Evolutionary conservation across 1,140 invertebrate genomes (phyloP).

Genomic region (Chelonus insularis): DNA sequence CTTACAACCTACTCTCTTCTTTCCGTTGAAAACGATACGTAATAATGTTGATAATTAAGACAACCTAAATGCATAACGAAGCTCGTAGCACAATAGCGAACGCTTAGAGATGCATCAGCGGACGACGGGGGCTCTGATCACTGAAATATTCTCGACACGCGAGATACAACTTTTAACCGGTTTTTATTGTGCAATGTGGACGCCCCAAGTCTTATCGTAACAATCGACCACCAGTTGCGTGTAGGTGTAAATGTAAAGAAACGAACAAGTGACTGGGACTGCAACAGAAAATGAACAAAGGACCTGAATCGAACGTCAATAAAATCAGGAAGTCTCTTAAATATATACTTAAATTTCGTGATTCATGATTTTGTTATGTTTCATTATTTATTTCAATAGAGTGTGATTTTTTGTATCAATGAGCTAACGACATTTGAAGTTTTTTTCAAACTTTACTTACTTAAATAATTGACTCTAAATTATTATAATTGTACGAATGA

Average conservation of each 20-base stretch:
- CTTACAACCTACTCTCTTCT: background rate
- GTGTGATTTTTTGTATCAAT: no score
- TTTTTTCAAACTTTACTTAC: no score
- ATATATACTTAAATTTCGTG: no score
- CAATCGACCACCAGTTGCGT: background rate
- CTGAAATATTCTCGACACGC: conserved; percentile 23
- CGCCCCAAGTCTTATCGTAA: conserved; percentile 8
- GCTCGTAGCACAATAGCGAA: conserved; percentile 21
- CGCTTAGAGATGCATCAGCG: conserved; percentile 10
- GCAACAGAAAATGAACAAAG: no score
- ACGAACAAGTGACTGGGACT: no score
- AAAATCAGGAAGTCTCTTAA: no score
- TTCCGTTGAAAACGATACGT: conserved; percentile 19
- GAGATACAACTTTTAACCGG: conserved; percentile 23
- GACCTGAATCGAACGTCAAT: no score
- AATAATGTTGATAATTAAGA: conserved; percentile 33
- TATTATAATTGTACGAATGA: no score
- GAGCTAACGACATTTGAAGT: no score
- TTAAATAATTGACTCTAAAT: no score
- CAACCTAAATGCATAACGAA: conserved; percentile 33
- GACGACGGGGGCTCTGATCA: conserved; percentile 11
- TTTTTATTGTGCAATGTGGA: conserved; percentile 23
- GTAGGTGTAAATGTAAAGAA: background rate
- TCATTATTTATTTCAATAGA: no score
- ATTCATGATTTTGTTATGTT: no score